Conservation (phyloP, 2,888 invertebrate species). For the Rhagonycha fulva region DNA sequence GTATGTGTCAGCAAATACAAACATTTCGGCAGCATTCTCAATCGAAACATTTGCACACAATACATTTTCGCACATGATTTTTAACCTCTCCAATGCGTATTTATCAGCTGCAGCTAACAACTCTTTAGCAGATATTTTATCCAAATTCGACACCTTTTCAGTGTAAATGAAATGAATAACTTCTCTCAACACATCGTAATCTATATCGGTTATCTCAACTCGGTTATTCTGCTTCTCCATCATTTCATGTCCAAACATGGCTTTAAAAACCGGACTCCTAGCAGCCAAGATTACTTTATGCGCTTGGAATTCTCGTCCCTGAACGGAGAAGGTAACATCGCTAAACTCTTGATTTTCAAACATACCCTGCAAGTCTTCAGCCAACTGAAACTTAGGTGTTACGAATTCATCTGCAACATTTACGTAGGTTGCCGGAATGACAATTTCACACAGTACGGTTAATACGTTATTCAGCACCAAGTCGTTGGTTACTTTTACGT, state of each 20-base stretch:
- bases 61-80: conserved; percentile 98
- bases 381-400: conserved; percentile 91
- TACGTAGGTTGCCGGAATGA: conserved; percentile 98
- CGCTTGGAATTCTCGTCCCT: conserved; percentile 88
- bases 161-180: conserved; percentile 99
- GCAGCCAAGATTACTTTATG: conserved; percentile 98
- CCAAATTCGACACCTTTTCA: conserved; percentile 92
- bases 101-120: conserved; percentile 98
- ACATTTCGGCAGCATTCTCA: conserved; percentile 95
- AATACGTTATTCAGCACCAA: conserved; percentile 84
- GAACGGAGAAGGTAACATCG: conserved; percentile 94
- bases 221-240: conserved; percentile 95
- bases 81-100: conserved; percentile 94
- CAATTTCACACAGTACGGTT: conserved; percentile 98
- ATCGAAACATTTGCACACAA: conserved; percentile 92
- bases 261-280: conserved; percentile 97
- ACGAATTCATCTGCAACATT: conserved; percentile 99
- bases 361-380: conserved; percentile 92
- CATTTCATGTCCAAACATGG: conserved; percentile 99
- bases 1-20: conserved; percentile 96
- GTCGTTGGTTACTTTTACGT: background rate
- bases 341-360: conserved; percentile 98
- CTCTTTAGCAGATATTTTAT: conserved; percentile 95
- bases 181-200: conserved; percentile 95
- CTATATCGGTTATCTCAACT: conserved; percentile 96